Evolutionary conservation across 2,797 vertebrate species (phyloP).

Genomic region (Moxostoma hubbsi): DNA sequence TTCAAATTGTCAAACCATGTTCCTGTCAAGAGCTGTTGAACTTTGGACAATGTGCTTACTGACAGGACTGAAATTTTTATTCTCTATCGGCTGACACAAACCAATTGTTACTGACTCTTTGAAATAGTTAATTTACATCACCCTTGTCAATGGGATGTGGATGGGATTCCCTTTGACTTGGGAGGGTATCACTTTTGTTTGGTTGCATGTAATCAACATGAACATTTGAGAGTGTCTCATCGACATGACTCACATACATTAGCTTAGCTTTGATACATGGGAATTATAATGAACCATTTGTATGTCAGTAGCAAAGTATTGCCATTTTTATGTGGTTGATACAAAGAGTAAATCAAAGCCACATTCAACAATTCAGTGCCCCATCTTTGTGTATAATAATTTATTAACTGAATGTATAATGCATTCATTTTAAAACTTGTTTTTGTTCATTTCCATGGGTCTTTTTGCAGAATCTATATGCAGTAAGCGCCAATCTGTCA

Average conservation of each 20-base stretch:
- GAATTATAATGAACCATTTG: conserved; percentile 9
- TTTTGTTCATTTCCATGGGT: conserved; percentile 1
- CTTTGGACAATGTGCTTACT: conserved; percentile 76
- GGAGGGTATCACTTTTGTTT: conserved; percentile 55
- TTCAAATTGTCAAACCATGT: conserved; percentile 79
- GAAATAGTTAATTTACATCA: conserved; percentile 74
- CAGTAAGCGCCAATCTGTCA: conserved; percentile 17
- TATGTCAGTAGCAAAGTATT: conserved; percentile 16
- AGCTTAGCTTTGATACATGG: conserved; percentile 18
- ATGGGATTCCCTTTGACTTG: conserved; percentile 76
- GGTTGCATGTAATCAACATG: conserved; percentile 56
- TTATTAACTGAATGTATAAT: neutral
- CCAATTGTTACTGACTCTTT: conserved; percentile 76
- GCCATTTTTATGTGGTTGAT: neutral
- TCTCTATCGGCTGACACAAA: conserved; percentile 79
- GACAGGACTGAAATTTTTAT: conserved; percentile 82
- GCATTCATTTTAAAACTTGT: neutral
- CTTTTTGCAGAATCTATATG: neutral
- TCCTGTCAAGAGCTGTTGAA: conserved; percentile 75
- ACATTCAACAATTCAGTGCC: neutral
- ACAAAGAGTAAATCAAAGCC: neutral
- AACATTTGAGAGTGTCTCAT: conserved; percentile 31
- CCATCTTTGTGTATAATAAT: neutral
- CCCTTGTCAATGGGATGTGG: conserved; percentile 67
- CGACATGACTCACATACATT: conserved; percentile 36